These are phyloP conservation scores for Drosophila robusta DNA, from an alignment of 2,888 invertebrate genomes.

Conservation along the genomic window DNA sequence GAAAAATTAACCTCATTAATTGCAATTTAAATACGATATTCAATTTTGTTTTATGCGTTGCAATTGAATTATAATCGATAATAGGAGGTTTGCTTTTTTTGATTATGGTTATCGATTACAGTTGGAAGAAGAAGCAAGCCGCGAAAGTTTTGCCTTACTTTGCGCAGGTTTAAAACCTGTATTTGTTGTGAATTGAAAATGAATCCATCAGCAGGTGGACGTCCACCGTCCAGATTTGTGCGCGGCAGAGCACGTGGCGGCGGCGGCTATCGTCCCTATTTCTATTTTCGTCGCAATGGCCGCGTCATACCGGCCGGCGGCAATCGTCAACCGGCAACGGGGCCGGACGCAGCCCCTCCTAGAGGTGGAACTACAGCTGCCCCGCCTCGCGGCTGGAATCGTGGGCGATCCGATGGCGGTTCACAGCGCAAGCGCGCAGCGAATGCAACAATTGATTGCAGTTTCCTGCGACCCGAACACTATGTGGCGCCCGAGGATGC, in stretches of 20 bases:
- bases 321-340: constrained; percentile 16
- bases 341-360: not conserved
- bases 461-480: constrained; percentile 73
- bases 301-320: constrained; percentile 77
- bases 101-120: constrained; percentile 3
- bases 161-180: constrained; percentile 14
- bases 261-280: constrained; percentile 74
- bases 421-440: constrained; percentile 19
- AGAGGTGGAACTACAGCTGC: not conserved
- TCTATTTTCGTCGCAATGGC: constrained; percentile 80
- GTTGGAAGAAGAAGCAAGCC: constrained; percentile 10
- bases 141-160: constrained; percentile 13
- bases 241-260: constrained; percentile 76
- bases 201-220: constrained; percentile 60
- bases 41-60: not conserved
- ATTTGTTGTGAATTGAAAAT: constrained; percentile 37
- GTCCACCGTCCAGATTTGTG: constrained; percentile 64
- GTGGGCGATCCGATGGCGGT: not conserved
- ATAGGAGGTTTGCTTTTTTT: not conserved
- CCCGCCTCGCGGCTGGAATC: constrained; percentile 60
- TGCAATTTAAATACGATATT: not conserved
- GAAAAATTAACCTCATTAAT: not conserved
- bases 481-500: constrained; percentile 73
- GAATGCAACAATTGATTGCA: constrained; percentile 50
- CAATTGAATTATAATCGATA: constrained; percentile 6